These are phyloP conservation scores for Indicator maculatus DNA, from an alignment of 2,113 vertebrate species.

Conservation along the genomic window DNA sequence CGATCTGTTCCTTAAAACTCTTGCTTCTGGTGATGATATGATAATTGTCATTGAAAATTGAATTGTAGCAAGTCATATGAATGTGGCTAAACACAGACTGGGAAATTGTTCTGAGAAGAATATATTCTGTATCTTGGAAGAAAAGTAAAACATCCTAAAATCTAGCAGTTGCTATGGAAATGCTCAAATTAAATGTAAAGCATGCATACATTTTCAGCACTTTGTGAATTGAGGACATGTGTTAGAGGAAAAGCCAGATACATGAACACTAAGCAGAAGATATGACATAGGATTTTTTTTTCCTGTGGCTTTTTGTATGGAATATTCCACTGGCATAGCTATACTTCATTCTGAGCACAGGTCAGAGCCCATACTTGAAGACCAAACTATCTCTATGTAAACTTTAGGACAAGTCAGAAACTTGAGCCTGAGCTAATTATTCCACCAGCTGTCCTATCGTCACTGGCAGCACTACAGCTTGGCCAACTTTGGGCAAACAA, in stretches of 20 bases:
- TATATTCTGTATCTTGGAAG: constrained; percentile 4
- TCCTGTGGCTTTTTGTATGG: background rate
- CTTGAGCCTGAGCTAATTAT: background rate
- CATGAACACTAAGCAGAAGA: background rate
- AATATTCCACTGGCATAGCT: background rate
- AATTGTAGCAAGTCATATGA: constrained; percentile 18
- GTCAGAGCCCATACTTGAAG: background rate
- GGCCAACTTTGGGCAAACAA: background rate
- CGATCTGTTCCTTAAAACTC: background rate
- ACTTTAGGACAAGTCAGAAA: background rate
- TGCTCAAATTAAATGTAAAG: constrained; percentile 60
- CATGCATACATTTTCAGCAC: constrained; percentile 45
- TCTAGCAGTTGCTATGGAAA: constrained; percentile 59
- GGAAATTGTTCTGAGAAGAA: constrained; percentile 13
- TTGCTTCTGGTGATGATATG: background rate
- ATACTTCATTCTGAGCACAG: background rate
- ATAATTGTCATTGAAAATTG: constrained; percentile 46
- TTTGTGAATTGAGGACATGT: constrained; percentile 20
- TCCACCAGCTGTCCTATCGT: background rate
- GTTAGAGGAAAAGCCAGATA: constrained; percentile 7
- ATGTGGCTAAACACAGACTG: constrained; percentile 53
- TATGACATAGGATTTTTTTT: background rate
- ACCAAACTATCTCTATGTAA: background rate
- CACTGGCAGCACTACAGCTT: background rate
- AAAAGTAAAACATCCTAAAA: constrained; percentile 43